Percentiles rank a stretch among this genome's conserved stretches.
phyloP scores from a whole-genome alignment of 2,113 vertebrate genomes.

The Pelusios castaneus region DNA sequence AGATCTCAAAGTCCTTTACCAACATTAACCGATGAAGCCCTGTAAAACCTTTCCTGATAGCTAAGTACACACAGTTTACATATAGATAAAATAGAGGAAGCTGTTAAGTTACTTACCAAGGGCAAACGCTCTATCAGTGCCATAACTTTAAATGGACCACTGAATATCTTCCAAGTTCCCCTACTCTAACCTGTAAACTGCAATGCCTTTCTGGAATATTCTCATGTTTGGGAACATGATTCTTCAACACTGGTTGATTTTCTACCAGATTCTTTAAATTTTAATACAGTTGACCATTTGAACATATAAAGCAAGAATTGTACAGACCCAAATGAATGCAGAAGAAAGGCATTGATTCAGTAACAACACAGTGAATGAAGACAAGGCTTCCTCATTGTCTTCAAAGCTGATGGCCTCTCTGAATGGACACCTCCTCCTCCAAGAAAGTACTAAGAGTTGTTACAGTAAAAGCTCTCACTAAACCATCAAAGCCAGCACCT shows the following conservation, averaged over 20 bases:
- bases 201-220: not conserved
- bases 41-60: not conserved
- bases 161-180: not conserved
- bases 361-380: conserved; percentile 10
- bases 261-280: not conserved
- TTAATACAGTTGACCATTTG: not conserved
- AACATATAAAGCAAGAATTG: conserved; percentile 20
- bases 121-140: not conserved
- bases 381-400: conserved; percentile 19
- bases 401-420: fast-evolving
- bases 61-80: not conserved
- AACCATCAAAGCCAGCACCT: conserved; percentile 49
- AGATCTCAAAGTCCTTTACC: conserved; percentile 23
- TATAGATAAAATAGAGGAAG: not conserved
- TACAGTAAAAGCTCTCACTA: not conserved
- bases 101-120: not conserved
- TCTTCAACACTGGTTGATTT: not conserved
- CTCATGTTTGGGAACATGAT: not conserved
- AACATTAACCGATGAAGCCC: not conserved
- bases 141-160: not conserved
- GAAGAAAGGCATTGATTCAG: conserved; percentile 9
- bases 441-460: conserved; percentile 8
- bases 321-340: not conserved
- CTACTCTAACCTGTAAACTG: not conserved
- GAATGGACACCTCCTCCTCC: not conserved